These are phyloP conservation scores for Polylopha cassiicola DNA, from an alignment of 2,888 invertebrate genomes.

Conservation along the genomic window DNA sequence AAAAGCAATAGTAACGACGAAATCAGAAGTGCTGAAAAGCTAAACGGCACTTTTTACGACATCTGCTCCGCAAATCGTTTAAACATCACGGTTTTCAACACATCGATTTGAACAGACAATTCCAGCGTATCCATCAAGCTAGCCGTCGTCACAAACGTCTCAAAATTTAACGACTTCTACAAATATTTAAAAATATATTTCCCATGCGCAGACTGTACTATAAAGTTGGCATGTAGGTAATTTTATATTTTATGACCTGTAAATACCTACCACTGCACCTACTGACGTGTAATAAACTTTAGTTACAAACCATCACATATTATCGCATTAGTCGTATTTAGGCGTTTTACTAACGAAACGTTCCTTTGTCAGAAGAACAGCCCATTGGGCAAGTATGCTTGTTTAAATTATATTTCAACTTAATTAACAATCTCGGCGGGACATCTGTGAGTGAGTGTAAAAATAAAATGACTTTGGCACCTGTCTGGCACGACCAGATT, in stretches of 20 bases:
- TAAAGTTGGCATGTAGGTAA: slow-evolving; percentile 48
- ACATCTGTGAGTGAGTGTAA: slow-evolving; percentile 11
- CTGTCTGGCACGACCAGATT: slow-evolving; percentile 14
- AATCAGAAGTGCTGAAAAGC: too few species aligned
- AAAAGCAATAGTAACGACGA: too few species aligned
- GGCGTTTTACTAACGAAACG: too few species aligned
- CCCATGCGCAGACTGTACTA: slow-evolving; percentile 35
- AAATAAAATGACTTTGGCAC: slow-evolving; percentile 21
- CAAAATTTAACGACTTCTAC: slow-evolving; percentile 33
- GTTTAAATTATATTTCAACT: too few species aligned
- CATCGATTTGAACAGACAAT: slow-evolving; percentile 23
- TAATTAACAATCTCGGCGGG: slow-evolving; percentile 18
- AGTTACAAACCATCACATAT: slow-evolving; percentile 30
- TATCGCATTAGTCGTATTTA: slow-evolving; percentile 8
- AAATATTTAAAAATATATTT: slow-evolving; percentile 34
- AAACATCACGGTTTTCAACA: slow-evolving; percentile 21
- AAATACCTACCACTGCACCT: slow-evolving; percentile 27
- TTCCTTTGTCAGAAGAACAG: too few species aligned
- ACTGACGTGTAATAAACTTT: slow-evolving; percentile 30
- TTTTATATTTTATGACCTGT: slow-evolving; percentile 43
- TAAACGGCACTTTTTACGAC: neutral
- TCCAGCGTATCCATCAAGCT: slow-evolving; percentile 23
- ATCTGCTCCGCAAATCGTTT: neutral
- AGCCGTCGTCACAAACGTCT: slow-evolving; percentile 20
- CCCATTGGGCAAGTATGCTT: too few species aligned